Evolutionary conservation across 2,113 vertebrate species (phyloP).

Genomic region (Mastomys coucha): DNA sequence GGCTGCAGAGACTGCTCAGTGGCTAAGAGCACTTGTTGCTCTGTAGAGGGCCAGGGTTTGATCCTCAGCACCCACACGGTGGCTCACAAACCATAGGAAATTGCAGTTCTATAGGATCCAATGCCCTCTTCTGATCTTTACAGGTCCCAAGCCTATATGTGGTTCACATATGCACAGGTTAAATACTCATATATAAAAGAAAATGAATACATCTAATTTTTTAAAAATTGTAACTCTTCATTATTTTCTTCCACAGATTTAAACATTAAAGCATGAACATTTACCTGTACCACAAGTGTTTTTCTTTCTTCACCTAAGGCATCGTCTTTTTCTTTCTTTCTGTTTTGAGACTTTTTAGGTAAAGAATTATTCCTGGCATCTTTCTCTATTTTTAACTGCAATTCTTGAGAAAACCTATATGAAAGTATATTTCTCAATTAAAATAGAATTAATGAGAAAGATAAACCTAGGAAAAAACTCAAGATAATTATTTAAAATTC

Average conservation of each 20-base stretch:
- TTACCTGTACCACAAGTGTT: constrained; percentile 84
- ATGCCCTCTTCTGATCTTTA: neutral
- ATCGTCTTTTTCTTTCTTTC: constrained; percentile 87
- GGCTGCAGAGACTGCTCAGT: neutral
- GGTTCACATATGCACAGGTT: neutral
- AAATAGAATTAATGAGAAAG: constrained; percentile 33
- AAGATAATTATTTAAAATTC: constrained; percentile 35
- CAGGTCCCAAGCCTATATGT: neutral
- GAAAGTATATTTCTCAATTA: constrained; percentile 62
- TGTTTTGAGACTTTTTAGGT: constrained; percentile 87
- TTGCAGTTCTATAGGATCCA: neutral
- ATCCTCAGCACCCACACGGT: neutral
- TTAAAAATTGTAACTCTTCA: neutral
- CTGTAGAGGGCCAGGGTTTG: neutral
- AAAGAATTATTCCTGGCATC: constrained; percentile 88
- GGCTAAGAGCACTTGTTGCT: neutral
- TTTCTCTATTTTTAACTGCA: constrained; percentile 91
- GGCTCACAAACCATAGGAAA: neutral
- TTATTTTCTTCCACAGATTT: constrained; percentile 20
- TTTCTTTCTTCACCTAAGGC: constrained; percentile 85
- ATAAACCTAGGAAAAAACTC: neutral
- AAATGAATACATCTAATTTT: neutral
- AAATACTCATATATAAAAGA: neutral
- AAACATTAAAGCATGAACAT: constrained; percentile 59
- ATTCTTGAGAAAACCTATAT: constrained; percentile 90